Evolutionary conservation across 2,888 invertebrate species (phyloP), one percentile per base, ranked within the genome.

Genomic region (Gastrophysa polygoni): DNA sequence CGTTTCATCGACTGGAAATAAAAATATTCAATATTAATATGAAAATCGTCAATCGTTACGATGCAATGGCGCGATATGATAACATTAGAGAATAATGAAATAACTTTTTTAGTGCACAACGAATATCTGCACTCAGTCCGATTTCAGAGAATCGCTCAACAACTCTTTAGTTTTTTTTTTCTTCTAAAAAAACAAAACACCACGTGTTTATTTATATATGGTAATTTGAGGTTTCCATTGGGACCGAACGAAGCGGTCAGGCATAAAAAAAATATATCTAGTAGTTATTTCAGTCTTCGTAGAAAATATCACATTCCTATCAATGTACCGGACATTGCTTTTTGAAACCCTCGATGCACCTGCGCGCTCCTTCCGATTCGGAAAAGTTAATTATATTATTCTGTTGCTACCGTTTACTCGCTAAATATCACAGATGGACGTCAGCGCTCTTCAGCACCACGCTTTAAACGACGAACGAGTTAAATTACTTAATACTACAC

Each of bases 301-400:
- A 81, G 81, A 81, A 82, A 82, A 83, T 83, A 83, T 83, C 83
- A 83, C 83, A 83, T 80, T 76, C 77, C 76, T 73, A 76, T 74
- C 77, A 76, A 78, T 77, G 74, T 73, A 66, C 71, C 50, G 54
- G 54, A 68, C 66, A 66, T 64, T 60, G 59, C 54, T 64, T 29
- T 50, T 43, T 67, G 7, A 24, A 24, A 24, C 24, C 24, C 24
- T 24, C 67, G 64, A 68, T 64, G 59, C 57, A 70, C 70, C 72
- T 68, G 71, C 72, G 79, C 79, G 80, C 77, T 78, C 77, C 78
- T 77, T 79, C 75, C 75, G 77, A 75, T 76, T 77, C 79, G 74
- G 75, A 78, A 73, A 78, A 80, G 79, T 80, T 80, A 78, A 80
- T 76, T 73, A 78, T 77, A 81, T 81, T 81, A 80, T 81, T 81